phyloP scores from a whole-genome alignment of 2,113 vertebrate genomes.

The rat (Rattus norvegicus) region DNA sequence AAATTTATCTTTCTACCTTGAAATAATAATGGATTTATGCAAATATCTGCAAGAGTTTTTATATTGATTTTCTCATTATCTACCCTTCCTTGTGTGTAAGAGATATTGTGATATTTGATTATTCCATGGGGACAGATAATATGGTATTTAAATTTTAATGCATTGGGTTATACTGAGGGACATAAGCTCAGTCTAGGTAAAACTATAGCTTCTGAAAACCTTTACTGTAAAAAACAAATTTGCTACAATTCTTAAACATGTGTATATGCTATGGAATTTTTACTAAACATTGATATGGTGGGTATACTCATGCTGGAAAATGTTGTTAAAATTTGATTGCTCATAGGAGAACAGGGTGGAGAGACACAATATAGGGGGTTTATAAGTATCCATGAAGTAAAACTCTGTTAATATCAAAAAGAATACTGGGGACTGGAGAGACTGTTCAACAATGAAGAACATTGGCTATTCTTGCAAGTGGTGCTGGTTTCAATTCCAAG shows the following conservation, averaged over 20 bases:
- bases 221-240: background rate
- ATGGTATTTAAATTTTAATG: background rate
- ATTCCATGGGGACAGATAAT: background rate
- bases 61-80: background rate
- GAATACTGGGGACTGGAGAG: background rate
- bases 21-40: background rate
- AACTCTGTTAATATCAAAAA: background rate
- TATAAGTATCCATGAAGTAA: background rate
- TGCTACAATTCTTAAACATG: background rate
- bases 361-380: background rate
- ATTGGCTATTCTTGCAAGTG: background rate
- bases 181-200: background rate
- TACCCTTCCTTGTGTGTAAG: background rate
- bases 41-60: background rate
- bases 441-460: background rate
- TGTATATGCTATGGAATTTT: background rate
- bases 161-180: accelerated
- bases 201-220: background rate
- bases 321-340: background rate
- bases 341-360: background rate
- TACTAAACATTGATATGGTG: background rate
- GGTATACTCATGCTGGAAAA: background rate
- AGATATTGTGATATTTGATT: background rate
- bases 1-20: background rate
- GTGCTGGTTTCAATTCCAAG: background rate